phyloP scores from a whole-genome alignment of 2,113 vertebrate species.

The Rafetus swinhoei region DNA sequence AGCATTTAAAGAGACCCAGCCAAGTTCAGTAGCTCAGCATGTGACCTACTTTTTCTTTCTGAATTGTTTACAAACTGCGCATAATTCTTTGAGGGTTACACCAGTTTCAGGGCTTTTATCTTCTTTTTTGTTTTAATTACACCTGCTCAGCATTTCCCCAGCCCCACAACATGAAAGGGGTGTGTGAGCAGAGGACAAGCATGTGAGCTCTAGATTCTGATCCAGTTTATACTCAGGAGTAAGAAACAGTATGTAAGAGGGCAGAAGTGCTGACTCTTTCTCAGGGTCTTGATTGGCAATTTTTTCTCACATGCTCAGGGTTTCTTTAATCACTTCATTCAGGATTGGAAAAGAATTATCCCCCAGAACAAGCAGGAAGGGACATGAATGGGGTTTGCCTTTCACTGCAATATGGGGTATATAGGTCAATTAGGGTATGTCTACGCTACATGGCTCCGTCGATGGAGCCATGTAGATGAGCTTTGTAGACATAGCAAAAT shows the following conservation, averaged over 20 bases:
- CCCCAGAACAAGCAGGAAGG: neutral
- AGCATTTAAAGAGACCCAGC: neutral
- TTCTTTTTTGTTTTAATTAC: neutral
- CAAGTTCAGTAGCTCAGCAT: neutral
- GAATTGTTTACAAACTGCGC: neutral
- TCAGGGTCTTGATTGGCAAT: neutral
- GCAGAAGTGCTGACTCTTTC: neutral
- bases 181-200: neutral
- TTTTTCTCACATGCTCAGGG: neutral
- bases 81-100: neutral
- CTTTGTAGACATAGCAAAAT: too few species aligned
- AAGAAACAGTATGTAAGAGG: neutral
- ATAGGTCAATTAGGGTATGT: neutral
- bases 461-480: too few species aligned
- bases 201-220: neutral
- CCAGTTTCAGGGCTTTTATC: neutral
- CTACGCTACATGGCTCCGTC: too few species aligned
- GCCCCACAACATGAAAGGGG: neutral
- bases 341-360: neutral
- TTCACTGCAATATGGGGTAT: neutral
- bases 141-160: neutral
- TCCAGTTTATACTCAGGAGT: neutral
- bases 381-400: neutral
- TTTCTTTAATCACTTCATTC: neutral
- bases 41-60: neutral